Base-by-base conservation (phyloP, 2,888 invertebrate genomes). In the Nemoura dubitans region DNA sequence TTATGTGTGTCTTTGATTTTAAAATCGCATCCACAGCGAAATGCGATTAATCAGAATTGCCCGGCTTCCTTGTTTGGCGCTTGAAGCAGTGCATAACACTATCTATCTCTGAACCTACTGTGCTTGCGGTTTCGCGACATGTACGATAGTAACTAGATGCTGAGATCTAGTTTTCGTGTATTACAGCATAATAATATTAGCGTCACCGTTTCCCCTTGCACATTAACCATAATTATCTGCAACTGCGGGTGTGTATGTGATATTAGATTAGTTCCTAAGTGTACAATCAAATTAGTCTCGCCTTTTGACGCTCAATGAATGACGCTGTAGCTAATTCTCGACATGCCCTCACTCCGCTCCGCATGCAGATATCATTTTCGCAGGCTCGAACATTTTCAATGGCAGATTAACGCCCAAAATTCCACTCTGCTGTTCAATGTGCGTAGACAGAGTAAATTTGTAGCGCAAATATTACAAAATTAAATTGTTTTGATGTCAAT, bases 201-300 rank as follows among this genome's bases (percentile, higher is more conserved):
- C 59, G 59, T 59, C 59, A 21, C 59, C 59, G 59, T 59, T 59
- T 59, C 59, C 59, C 59, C 59, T 59, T 59, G 14, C 59, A 59
- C 59, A 78, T 78, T 28, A 78, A 78, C 78, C 27, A 28, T 78
- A 78, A 27, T 26, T 78, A 78, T 78, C 28, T 78, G 28, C 26
- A 7, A 78, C 7, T 78, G 78, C 25, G 27, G 28, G 78, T 28
- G 26, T 78, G 78, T 78, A 26, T 78, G 28, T 78, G 28, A 78
- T 78, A 78, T 78, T 78, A 26, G 26, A 28, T 78, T 28, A 78
- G 78, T 78, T 78, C 16, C 28, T 78, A 78, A 78, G 26, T 78
- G 78, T 28, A 27, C 28, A 78, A 78, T 78, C 28, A 28, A 78
- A 78, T 78, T 78, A 78, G 78, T 78, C 78, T 1, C 78, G 78